A percentile compares a stretch with the other conserved stretches of the same genome.
phyloP scores from a whole-genome alignment of 2,888 invertebrate genomes.

The Conops quadrifasciatus region DNA sequence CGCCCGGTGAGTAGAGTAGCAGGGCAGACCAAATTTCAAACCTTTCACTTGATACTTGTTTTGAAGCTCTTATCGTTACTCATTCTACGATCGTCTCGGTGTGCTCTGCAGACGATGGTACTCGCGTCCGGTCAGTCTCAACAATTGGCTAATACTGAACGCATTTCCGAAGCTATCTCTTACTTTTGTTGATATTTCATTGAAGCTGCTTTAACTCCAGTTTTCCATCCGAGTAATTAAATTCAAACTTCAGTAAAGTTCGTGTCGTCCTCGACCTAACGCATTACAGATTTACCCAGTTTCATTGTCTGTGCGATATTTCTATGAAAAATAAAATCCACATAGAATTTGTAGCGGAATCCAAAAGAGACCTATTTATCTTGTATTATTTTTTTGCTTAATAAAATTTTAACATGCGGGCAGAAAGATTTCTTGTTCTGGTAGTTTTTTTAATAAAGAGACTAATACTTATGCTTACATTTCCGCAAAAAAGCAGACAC shows the following conservation, averaged over 20 bases:
- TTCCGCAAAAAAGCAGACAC: too few relatives aligned
- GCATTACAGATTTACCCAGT: neutral
- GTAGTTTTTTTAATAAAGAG: too few relatives aligned
- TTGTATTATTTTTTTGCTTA: too few relatives aligned
- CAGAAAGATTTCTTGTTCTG: too few relatives aligned
- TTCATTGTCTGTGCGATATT: too few relatives aligned
- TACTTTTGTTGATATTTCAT: constrained; percentile 6
- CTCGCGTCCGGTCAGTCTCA: neutral
- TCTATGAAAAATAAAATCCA: neutral
- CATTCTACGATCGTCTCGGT: neutral
- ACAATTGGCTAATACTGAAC: constrained; percentile 6
- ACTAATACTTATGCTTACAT: too few relatives aligned
- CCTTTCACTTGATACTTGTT: neutral
- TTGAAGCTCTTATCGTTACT: neutral
- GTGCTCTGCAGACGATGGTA: neutral
- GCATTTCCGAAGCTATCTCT: neutral
- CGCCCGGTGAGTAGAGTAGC: neutral
- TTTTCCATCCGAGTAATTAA: neutral
- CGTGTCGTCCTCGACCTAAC: neutral
- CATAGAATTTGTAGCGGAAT: too few relatives aligned
- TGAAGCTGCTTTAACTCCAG: constrained; percentile 20
- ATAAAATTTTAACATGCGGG: too few relatives aligned
- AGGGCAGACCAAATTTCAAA: neutral
- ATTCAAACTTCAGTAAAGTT: constrained; percentile 1
- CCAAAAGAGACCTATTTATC: too few relatives aligned